Evolutionary conservation across 2,113 vertebrate genomes (phyloP), one percentile per base, ranked within the genome.

Genomic region (Azemiops feae): DNA sequence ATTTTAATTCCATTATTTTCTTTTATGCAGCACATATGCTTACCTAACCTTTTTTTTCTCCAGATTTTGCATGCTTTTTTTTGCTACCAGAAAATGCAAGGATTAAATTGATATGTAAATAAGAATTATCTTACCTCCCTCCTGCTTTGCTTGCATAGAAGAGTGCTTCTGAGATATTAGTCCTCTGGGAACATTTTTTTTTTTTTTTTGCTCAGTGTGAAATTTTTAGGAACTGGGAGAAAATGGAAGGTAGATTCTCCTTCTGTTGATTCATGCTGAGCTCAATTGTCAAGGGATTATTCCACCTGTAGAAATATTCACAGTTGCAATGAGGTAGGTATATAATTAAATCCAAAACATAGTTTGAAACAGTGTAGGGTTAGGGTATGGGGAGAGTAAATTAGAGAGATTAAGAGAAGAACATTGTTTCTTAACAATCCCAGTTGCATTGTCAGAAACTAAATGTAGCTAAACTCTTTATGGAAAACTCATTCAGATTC

Each of bases 211-310:
- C 5, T 8, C 81, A 43, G 39, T 89, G 22, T 95, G 95, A 95
- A 96, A 94, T 93, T 0, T 0, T 92, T 22, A 92, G 1, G 74
- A 81, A 53, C 27, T n/a, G 87, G 90, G 90, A 95, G 47, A 4
- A 95, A 96, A 93, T 8, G 91, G 55, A 92, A 53, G 55, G 60
- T 93, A 94, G 91, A 9, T 89, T 94, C 88, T 96, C 69, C 58
- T 92, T 91, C 85, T 95, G 54, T 85, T 94, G 69, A 95, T 74
- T 93, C 89, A 54, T 18, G 52, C 89, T 81, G 93, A 93, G 69
- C 88, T 39, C 88, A 95, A 93, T 94, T 93, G 85, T 93, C 90
- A 91, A 58, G 86, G 54, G 89, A 90, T 93, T 96, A 89, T 7
- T 2, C 87, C 53, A 93, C 52, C 30, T 3, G 10, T 57, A 10